Percentiles rank a stretch among this genome's conserved stretches.
These are phyloP conservation scores for Iselma pallidipennis DNA, from an alignment of 2,888 invertebrate genomes.

Conservation along the genomic window DNA sequence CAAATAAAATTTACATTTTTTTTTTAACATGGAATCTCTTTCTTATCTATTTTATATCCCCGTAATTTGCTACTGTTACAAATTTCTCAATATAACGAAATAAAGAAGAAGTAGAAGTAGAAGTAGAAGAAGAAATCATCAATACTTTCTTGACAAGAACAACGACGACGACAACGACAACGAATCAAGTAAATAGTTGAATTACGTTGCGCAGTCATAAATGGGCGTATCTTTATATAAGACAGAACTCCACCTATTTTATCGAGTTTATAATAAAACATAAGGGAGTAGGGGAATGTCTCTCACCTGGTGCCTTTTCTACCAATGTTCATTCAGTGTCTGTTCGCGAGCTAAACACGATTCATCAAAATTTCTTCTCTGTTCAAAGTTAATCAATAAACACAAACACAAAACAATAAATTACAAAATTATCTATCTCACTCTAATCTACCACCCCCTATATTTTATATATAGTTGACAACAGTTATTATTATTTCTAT, in stretches of 20 bases:
- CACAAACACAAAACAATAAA: slow-evolving; percentile 22
- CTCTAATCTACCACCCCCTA: too few species aligned
- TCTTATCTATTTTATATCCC: too few species aligned
- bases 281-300: slow-evolving; percentile 40
- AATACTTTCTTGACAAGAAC: slow-evolving; percentile 7
- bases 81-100: too few species aligned
- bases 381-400: slow-evolving; percentile 8
- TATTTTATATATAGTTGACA: too few species aligned
- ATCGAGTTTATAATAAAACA: not conserved
- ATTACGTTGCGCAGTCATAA: slow-evolving; percentile 40
- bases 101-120: too few species aligned
- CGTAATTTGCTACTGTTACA: too few species aligned
- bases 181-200: slow-evolving; percentile 34
- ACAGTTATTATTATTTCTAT: too few species aligned
- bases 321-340: slow-evolving; percentile 42
- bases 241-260: slow-evolving; percentile 3
- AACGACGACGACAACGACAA: too few species aligned
- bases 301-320: slow-evolving; percentile 41
- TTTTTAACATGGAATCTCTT: too few species aligned
- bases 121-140: slow-evolving; percentile 14
- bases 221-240: slow-evolving; percentile 9
- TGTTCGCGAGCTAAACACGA: slow-evolving; percentile 43
- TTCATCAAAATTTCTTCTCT: slow-evolving; percentile 42
- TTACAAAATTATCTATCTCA: slow-evolving; percentile 6
- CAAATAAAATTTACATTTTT: too few species aligned